phyloP scores from a whole-genome alignment of 2,113 vertebrate species.

The Brachyistius frenatus region DNA sequence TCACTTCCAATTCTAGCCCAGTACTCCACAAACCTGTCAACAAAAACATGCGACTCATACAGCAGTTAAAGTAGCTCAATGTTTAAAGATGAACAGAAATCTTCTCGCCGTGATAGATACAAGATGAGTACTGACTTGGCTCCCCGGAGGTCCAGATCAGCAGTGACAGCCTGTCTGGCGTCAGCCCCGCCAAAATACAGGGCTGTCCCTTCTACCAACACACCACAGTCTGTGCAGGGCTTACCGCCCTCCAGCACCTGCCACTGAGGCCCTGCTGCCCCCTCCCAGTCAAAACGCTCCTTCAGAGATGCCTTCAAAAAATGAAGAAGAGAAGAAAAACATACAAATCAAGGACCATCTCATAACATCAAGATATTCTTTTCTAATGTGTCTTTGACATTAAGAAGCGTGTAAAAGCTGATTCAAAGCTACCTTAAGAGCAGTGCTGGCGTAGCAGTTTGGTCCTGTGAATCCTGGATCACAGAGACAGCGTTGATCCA shows the following conservation, averaged over 20 bases:
- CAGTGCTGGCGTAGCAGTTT: conserved; percentile 92
- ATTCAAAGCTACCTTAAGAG: conserved; percentile 87
- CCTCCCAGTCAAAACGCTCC: conserved; percentile 97
- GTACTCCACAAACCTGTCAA: conserved; percentile 94
- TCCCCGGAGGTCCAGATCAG: conserved; percentile 94
- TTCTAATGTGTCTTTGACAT: neutral
- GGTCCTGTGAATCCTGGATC: conserved; percentile 94
- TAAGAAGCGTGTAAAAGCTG: neutral
- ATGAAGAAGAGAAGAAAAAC: neutral
- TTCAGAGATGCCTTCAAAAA: conserved; percentile 91
- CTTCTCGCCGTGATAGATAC: neutral
- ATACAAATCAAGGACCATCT: neutral
- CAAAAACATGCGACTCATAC: neutral
- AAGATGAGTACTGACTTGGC: conserved; percentile 90
- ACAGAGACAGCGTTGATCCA: conserved; percentile 94
- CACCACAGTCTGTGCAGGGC: conserved; percentile 93
- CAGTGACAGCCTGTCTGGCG: conserved; percentile 93
- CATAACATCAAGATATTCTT: neutral
- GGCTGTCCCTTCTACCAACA: conserved; percentile 93
- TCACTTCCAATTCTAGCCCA: conserved; percentile 98
- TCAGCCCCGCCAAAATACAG: conserved; percentile 94
- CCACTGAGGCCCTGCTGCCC: conserved; percentile 92
- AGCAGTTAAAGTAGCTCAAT: neutral
- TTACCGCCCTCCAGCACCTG: conserved; percentile 94
- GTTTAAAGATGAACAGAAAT: neutral